Conservation (phyloP, 2,888 invertebrate genomes). For the Diarsia brunnea region DNA sequence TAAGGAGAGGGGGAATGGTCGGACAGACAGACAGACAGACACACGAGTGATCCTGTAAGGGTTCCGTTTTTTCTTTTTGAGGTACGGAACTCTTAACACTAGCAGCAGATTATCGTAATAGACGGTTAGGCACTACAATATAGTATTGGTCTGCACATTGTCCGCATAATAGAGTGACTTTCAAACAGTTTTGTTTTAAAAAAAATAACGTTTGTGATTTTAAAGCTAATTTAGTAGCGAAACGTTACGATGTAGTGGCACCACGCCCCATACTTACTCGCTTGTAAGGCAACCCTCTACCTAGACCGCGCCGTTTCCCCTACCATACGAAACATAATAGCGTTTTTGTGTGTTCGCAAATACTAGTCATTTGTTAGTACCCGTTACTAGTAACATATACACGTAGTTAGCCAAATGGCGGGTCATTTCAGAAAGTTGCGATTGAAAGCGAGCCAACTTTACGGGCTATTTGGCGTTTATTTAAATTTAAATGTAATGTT, state of each 20-base stretch:
- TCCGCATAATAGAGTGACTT: neutral
- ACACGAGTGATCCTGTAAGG: too few species aligned
- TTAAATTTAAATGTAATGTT: slow-evolving; percentile 51
- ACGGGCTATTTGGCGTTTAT: slow-evolving; percentile 39
- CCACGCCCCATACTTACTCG: neutral
- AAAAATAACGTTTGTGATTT: neutral
- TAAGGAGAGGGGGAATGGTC: too few species aligned
- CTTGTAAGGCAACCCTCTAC: neutral
- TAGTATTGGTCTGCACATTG: neutral
- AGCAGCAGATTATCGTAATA: neutral
- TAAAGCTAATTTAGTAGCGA: neutral
- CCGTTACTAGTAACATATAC: neutral
- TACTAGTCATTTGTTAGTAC: slow-evolving; percentile 20
- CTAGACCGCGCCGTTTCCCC: neutral
- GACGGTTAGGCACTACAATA: neutral
- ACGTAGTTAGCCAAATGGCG: slow-evolving; percentile 18
- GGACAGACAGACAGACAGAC: too few species aligned
- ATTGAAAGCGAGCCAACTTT: slow-evolving; percentile 35
- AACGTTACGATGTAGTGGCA: neutral
- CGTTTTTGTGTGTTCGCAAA: slow-evolving; percentile 44
- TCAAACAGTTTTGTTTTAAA: neutral
- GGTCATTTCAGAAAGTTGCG: slow-evolving; percentile 27
- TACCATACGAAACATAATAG: slow-evolving; percentile 3
- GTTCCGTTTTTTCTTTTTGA: too few species aligned
- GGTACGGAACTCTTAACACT: too few species aligned